Evolutionary conservation across 64 coral and sea anemone genomes (phyloP), one percentile per base, ranked within the genome.

Genomic region (Acropora tenuis): DNA sequence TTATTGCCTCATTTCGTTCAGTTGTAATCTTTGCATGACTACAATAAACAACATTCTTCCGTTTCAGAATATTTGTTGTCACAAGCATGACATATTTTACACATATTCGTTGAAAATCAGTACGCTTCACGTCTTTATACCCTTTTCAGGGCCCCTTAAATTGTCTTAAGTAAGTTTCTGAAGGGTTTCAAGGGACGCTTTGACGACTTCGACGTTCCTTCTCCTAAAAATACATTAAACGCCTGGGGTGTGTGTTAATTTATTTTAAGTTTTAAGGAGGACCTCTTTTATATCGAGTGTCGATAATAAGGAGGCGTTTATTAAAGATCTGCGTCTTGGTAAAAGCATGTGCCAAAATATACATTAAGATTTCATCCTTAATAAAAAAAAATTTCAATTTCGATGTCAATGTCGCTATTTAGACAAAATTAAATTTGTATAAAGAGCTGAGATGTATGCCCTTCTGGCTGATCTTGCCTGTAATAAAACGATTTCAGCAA

Each of bases 1-100:
- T 42, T 74, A 74, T 74, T 74, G 72, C 20, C 72, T 74, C 72
- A 74, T 74, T 74, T 20, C 72, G 72, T 67, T 67, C 63, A 67
- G 63, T 67, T 67, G 0, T 18, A 67, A 67, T 67, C 63, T 67
- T 67, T 67, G 63, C 63, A 67, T 67, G 63, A 67, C 17, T 67
- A 67, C 1, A 67, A 67, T 16, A 18, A 18, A 67, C 63, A 67
- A 67, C 63, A 13, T 67, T 67, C 63, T 18, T 16, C 63, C 11
- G 63, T 67, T 67, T 18, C 63, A 67, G 63, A 67, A 67, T 67
- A 67, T 67, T 67, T 67, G 11, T 67, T 67, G 63, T 67, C 63
- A 67, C 52, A 55, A 55, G 52, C 63, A 13, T 19, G 63, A 67
- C 63, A 67, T 67, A 10, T 74, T 74, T 20, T 8, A 74, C 72